Percentiles rank a stretch among this genome's conserved stretches.
phyloP scores from a whole-genome alignment of 1,140 invertebrate genomes.

The Lepidurus arcticus region DNA sequence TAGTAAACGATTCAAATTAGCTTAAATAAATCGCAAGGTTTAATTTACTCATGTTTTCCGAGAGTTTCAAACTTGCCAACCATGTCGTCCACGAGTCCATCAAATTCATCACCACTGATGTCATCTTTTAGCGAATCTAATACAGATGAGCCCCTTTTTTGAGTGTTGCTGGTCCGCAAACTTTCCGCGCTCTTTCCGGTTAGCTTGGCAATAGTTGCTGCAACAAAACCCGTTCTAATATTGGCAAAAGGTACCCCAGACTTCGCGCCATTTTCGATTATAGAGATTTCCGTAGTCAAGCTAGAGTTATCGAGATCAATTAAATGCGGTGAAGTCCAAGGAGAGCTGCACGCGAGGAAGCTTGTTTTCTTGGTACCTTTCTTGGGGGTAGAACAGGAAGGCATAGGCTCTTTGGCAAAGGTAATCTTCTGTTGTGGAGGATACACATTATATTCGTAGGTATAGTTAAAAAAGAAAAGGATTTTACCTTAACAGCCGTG shows the following conservation, averaged over 20 bases:
- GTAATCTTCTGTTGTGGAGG: not conserved
- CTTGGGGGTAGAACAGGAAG: not conserved
- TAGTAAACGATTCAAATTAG: not conserved
- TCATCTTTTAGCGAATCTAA: not conserved
- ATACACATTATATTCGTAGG: not conserved
- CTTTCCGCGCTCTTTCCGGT: not conserved
- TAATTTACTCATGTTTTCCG: not conserved
- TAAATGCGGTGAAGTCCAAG: not conserved
- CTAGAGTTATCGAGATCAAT: not conserved
- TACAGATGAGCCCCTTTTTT: not conserved
- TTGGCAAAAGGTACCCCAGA: not conserved
- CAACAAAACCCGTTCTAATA: not conserved
- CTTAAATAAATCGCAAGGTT: not conserved
- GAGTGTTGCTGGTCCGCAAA: not conserved
- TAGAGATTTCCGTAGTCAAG: not conserved
- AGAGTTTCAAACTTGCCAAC: not conserved
- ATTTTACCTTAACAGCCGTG: not conserved
- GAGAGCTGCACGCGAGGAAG: not conserved
- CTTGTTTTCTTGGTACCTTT: not conserved
- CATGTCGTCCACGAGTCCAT: not conserved
- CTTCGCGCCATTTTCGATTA: not conserved
- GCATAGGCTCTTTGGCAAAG: not conserved
- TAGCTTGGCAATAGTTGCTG: conserved; percentile 5
- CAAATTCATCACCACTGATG: not conserved
- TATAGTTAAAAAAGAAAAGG: not conserved